phyloP scores from a whole-genome alignment of 2,888 invertebrate genomes.

The Eupithecia insigniata region DNA sequence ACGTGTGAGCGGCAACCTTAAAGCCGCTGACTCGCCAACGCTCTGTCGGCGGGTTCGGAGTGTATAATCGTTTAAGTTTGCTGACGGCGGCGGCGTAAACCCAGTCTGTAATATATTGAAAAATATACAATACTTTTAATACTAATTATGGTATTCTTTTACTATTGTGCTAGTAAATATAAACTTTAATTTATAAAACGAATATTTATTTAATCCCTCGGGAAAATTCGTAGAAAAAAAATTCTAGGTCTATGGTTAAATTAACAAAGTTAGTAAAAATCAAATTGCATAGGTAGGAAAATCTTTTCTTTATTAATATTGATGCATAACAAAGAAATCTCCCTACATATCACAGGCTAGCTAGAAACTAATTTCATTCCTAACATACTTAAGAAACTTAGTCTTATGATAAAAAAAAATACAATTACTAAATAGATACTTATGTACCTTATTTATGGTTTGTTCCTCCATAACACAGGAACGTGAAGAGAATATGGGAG shows the following conservation, averaged over 20 bases:
- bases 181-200: not conserved
- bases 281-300: not conserved
- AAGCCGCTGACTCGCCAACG: too few species aligned
- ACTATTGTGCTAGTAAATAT: not conserved
- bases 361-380: not conserved
- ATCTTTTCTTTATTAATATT: not conserved
- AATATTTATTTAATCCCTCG: not conserved
- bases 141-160: not conserved
- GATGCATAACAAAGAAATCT: not conserved
- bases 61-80: not conserved
- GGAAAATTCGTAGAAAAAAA: too few species aligned
- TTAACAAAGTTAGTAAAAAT: too few species aligned
- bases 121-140: not conserved
- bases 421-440: not conserved
- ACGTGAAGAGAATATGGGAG: not conserved
- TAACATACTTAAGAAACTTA: not conserved
- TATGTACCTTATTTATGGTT: too few species aligned
- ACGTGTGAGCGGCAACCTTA: not conserved
- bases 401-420: not conserved
- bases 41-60: not conserved
- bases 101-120: not conserved
- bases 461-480: not conserved
- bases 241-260: too few species aligned
- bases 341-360: slow-evolving; percentile 1
- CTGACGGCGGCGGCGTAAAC: not conserved